phyloP scores from a whole-genome alignment of 2,888 invertebrate genomes.

The Pollenia griseotomentosa region DNA sequence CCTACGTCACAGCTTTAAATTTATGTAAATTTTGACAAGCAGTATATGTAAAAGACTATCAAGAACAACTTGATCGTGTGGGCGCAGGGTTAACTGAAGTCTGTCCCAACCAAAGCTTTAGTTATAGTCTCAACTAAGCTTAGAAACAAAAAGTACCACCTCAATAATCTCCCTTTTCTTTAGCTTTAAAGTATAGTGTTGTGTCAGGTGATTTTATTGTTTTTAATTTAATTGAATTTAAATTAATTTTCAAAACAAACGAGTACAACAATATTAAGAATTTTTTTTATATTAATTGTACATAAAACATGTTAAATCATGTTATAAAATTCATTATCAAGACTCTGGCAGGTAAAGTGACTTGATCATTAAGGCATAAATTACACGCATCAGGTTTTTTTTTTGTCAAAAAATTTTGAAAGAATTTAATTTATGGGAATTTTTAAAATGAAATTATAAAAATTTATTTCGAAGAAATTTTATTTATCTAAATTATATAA shows the following conservation, averaged over 20 bases:
- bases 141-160: no score
- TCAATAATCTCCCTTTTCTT: not conserved
- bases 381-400: not conserved
- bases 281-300: not conserved
- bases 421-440: conserved; percentile 13
- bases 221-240: conserved; percentile 65
- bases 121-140: no score
- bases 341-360: conserved; percentile 19
- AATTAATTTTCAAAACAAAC: conserved; percentile 52
- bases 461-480: not conserved
- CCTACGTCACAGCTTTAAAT: no score
- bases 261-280: conserved; percentile 51
- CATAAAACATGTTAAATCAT: conserved; percentile 46
- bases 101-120: no score
- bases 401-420: not conserved
- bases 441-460: not conserved
- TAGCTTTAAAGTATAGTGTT: not conserved
- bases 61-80: no score
- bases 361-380: not conserved
- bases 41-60: no score
- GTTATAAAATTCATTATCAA: conserved; percentile 58
- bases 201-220: conserved; percentile 45
- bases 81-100: no score
- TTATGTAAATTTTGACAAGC: no score
- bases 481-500: not conserved